These are phyloP conservation scores for Apogon hyalosoma DNA, from an alignment of 2,797 vertebrate genomes.

Conservation along the genomic window DNA sequence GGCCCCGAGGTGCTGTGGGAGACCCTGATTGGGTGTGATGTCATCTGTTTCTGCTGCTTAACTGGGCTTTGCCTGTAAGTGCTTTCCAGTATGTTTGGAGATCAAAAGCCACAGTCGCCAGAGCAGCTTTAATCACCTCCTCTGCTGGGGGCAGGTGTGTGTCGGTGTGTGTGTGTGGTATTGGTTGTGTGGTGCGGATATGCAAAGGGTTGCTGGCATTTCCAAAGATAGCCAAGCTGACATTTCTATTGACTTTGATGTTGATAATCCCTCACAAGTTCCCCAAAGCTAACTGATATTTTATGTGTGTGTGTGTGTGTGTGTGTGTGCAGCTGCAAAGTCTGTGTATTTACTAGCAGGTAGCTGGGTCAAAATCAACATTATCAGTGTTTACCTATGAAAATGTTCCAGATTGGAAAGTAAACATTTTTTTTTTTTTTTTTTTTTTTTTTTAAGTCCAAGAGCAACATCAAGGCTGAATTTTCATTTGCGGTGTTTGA, in stretches of 20 bases:
- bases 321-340: slow-evolving; percentile 1
- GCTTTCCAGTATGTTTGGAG: slow-evolving; percentile 92
- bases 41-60: slow-evolving; percentile 91
- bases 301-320: slow-evolving; percentile 46
- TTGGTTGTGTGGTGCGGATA: slow-evolving; percentile 85
- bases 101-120: slow-evolving; percentile 82
- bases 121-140: slow-evolving; percentile 88
- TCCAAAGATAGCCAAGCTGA: slow-evolving; percentile 94
- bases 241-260: slow-evolving; percentile 99
- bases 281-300: slow-evolving; percentile 88
- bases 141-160: slow-evolving; percentile 88
- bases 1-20: slow-evolving; percentile 78
- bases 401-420: slow-evolving; percentile 55
- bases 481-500: slow-evolving; percentile 56
- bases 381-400: slow-evolving; percentile 68
- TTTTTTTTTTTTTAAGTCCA: slow-evolving; percentile 31
- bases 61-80: slow-evolving; percentile 91
- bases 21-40: slow-evolving; percentile 91
- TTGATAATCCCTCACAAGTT: slow-evolving; percentile 96
- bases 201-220: slow-evolving; percentile 96
- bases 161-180: slow-evolving; percentile 42
- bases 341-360: slow-evolving; percentile 40
- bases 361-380: slow-evolving; percentile 65
- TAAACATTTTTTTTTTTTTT: slow-evolving; percentile 41
- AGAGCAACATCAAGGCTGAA: slow-evolving; percentile 46